phyloP scores from a whole-genome alignment of 2,797 vertebrate genomes.

The Onychomys arenicola region DNA sequence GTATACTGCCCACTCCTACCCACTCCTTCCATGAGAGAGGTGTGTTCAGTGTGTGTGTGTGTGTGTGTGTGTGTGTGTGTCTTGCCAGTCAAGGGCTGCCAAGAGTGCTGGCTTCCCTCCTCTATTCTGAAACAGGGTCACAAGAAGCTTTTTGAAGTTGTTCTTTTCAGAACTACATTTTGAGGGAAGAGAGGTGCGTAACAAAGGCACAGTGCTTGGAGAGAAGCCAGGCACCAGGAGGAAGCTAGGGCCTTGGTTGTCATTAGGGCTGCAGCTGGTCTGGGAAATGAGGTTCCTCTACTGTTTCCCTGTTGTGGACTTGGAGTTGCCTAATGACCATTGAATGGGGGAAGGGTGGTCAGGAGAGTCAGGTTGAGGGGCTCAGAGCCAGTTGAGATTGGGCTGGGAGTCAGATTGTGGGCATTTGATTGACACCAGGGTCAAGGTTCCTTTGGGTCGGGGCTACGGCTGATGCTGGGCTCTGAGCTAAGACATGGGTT shows the following conservation, averaged over 20 bases:
- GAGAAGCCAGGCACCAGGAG: slow-evolving; percentile 32
- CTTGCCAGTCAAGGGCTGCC: not conserved
- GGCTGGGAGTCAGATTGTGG: not conserved
- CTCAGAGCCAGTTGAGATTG: not conserved
- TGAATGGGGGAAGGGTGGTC: not conserved
- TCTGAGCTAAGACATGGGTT: slow-evolving; percentile 1
- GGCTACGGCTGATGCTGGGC: not conserved
- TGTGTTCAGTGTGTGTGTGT: not conserved
- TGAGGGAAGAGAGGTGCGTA: not conserved
- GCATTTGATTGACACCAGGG: not conserved
- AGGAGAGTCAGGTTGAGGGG: not conserved
- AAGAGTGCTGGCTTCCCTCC: not conserved
- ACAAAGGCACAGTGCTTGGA: slow-evolving; percentile 17
- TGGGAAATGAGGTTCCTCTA: not conserved
- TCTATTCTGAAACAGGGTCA: slow-evolving; percentile 27
- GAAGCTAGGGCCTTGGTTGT: not conserved
- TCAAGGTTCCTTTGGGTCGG: not conserved
- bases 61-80: too few species aligned
- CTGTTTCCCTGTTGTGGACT: slow-evolving; percentile 12
- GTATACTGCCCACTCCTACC: not conserved
- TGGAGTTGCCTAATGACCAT: not conserved
- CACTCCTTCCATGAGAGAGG: not conserved
- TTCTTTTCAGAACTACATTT: slow-evolving; percentile 47
- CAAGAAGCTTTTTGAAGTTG: slow-evolving; percentile 41
- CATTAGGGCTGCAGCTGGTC: not conserved